These are phyloP conservation scores for Brachylomia viminalis DNA, from an alignment of 2,888 invertebrate genomes.

Conservation along the genomic window DNA sequence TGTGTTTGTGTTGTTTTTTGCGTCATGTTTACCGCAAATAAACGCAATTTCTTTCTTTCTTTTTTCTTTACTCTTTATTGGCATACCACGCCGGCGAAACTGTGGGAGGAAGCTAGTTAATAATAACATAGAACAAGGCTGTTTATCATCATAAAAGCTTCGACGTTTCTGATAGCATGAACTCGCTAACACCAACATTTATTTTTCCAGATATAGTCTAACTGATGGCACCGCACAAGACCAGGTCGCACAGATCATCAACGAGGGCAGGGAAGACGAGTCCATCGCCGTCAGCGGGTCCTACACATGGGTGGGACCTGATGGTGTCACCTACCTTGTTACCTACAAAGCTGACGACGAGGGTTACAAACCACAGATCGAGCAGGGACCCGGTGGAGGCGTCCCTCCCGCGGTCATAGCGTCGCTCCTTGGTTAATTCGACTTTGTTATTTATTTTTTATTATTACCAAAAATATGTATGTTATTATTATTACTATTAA, in stretches of 20 bases:
- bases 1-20: no score
- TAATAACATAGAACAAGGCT: not conserved
- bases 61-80: no score
- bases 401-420: slow-evolving; percentile 64
- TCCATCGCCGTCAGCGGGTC: slow-evolving; percentile 79
- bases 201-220: slow-evolving; percentile 78
- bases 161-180: not conserved
- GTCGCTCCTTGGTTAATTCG: slow-evolving; percentile 61
- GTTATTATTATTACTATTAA: slow-evolving; percentile 22
- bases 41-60: no score
- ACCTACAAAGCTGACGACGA: slow-evolving; percentile 87
- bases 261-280: slow-evolving; percentile 69
- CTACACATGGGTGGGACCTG: slow-evolving; percentile 82
- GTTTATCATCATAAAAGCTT: not conserved
- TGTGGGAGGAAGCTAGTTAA: no score
- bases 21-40: no score
- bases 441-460: slow-evolving; percentile 37
- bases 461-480: slow-evolving; percentile 54
- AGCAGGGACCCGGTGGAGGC: slow-evolving; percentile 69
- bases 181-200: not conserved
- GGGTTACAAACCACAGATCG: slow-evolving; percentile 83
- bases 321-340: slow-evolving; percentile 84
- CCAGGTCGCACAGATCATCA: slow-evolving; percentile 82
- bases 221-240: slow-evolving; percentile 84
- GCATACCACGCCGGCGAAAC: no score